A percentile compares a stretch with the other conserved stretches of the same genome.
These are phyloP conservation scores for Melieria crassipennis DNA, from an alignment of 2,888 invertebrate genomes.

Conservation along the genomic window DNA sequence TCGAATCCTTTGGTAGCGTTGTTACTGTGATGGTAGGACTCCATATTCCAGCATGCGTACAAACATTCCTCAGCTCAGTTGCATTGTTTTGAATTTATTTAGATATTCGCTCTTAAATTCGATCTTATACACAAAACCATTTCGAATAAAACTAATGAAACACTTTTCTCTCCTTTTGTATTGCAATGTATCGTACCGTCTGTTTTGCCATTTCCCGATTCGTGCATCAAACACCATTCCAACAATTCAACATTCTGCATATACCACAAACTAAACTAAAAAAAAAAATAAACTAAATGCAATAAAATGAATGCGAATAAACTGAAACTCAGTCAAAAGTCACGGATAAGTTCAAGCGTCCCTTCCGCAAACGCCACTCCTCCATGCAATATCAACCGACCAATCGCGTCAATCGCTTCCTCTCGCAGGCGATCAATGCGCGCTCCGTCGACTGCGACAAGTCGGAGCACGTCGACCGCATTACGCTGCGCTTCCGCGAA, in stretches of 20 bases:
- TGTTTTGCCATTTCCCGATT: slow-evolving; percentile 3
- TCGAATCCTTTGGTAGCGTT: no score
- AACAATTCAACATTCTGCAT: background rate
- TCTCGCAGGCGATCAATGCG: slow-evolving; percentile 91
- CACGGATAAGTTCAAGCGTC: slow-evolving; percentile 87
- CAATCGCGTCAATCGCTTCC: slow-evolving; percentile 90
- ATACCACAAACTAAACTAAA: background rate
- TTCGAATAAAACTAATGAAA: no score
- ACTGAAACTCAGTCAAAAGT: slow-evolving; percentile 73
- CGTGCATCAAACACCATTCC: slow-evolving; percentile 8
- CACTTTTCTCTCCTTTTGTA: no score
- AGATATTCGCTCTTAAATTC: no score
- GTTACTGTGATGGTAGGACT: no score
- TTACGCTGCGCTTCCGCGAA: slow-evolving; percentile 88
- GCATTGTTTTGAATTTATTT: no score
- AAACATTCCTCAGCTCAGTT: no score
- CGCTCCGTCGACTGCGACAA: slow-evolving; percentile 91
- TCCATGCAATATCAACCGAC: slow-evolving; percentile 89
- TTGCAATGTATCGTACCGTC: background rate
- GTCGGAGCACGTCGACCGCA: slow-evolving; percentile 85
- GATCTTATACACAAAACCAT: no score
- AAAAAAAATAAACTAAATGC: slow-evolving; percentile 1
- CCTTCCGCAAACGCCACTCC: slow-evolving; percentile 87
- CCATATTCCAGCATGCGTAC: no score
- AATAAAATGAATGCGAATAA: background rate